Percentiles rank a stretch among this genome's conserved stretches.
Conservation (phyloP, 1,140 invertebrate genomes). For the Parapsyche elsis region DNA sequence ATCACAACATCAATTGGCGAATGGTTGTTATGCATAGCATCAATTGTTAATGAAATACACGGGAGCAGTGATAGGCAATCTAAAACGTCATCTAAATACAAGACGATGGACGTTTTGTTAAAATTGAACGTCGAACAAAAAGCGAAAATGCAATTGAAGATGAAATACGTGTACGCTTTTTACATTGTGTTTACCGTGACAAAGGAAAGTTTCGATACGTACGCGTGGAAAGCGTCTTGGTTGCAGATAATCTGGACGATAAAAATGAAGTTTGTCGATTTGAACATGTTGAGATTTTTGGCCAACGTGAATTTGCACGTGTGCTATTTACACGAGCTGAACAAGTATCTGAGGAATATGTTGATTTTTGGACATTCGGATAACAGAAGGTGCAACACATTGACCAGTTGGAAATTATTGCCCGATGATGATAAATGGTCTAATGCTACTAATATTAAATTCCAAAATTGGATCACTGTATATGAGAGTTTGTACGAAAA, state of each 20-base stretch:
- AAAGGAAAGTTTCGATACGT: neutral
- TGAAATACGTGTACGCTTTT: neutral
- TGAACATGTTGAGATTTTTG: conserved; percentile 9
- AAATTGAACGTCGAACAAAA: neutral
- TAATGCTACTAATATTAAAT: no score
- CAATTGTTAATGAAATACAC: neutral
- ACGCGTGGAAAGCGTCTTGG: neutral
- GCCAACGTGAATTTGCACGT: neutral
- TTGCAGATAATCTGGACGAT: neutral
- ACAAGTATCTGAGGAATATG: neutral
- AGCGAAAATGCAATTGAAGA: neutral
- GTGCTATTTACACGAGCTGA: neutral
- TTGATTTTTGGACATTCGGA: no score
- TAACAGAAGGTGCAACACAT: no score
- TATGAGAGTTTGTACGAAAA: no score
- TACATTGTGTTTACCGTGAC: neutral
- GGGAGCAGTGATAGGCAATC: neutral
- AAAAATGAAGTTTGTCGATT: neutral
- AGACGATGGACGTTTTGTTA: neutral
- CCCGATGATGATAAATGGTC: no score
- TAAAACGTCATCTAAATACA: neutral
- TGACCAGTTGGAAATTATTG: no score
- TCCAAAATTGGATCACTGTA: no score
- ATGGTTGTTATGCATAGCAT: neutral
- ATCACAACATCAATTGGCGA: neutral